These are phyloP conservation scores for Chunga burmeisteri DNA, from an alignment of 2,113 vertebrate species.

Conservation along the genomic window DNA sequence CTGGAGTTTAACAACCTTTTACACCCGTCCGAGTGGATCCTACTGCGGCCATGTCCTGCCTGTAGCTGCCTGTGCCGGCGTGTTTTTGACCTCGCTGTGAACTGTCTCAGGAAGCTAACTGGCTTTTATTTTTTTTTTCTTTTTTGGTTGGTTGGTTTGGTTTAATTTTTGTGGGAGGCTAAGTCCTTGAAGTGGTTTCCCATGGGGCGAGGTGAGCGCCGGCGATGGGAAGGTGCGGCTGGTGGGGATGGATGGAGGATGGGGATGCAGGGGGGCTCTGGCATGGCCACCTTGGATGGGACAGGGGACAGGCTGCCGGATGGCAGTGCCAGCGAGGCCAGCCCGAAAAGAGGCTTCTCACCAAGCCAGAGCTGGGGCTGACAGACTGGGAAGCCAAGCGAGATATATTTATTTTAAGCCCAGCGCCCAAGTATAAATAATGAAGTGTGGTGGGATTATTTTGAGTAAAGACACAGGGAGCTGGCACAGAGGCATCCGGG, in stretches of 20 bases:
- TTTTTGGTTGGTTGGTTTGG: not conserved
- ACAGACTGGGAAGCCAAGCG: not conserved
- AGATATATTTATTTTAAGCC: not conserved
- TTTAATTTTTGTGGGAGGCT: not conserved
- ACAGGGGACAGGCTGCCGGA: not conserved
- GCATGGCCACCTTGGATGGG: not conserved
- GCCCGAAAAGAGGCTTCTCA: not conserved
- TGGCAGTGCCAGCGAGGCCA: not conserved
- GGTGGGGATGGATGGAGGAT: not conserved
- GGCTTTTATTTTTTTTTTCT: not conserved
- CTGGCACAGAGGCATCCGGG: not conserved
- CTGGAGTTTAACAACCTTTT: not conserved
- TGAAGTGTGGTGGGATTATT: not conserved
- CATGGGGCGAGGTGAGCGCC: fast-evolving
- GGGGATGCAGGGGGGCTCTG: not conserved
- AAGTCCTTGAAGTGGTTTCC: not conserved
- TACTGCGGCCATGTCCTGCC: not conserved
- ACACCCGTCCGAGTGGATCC: not conserved
- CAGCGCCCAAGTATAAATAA: not conserved
- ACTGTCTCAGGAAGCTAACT: not conserved
- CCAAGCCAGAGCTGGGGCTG: not conserved
- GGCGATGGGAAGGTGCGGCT: not conserved
- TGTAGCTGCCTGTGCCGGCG: not conserved
- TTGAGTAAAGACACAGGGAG: not conserved
- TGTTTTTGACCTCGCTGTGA: not conserved